Evolutionary conservation across 2,888 invertebrate species (phyloP).

Genomic region (Drosophila vallismaia): DNA sequence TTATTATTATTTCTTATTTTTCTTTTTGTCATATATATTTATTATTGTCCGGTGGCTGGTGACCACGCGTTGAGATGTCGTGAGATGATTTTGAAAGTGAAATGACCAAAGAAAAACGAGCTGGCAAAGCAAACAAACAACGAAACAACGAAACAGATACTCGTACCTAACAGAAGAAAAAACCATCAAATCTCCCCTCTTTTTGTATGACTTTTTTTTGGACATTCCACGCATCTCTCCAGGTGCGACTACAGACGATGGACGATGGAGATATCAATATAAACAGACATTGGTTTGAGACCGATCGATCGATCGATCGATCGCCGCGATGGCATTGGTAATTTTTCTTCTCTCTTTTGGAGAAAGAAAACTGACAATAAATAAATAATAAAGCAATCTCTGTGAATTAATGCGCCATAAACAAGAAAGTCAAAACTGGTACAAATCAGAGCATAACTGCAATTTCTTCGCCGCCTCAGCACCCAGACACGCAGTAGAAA

Average conservation of each 20-base stretch:
- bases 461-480: conserved; percentile 81
- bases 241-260: neutral
- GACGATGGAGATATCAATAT: conserved; percentile 41
- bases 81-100: conserved; percentile 77
- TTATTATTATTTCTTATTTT: conserved; percentile 25
- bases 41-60: conserved; percentile 39
- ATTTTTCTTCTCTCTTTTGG: conserved; percentile 48
- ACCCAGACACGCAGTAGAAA: conserved; percentile 49
- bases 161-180: conserved; percentile 5
- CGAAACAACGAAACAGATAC: conserved; percentile 23
- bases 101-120: conserved; percentile 63
- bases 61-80: conserved; percentile 56
- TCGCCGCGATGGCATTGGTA: conserved; percentile 29
- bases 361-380: conserved; percentile 70
- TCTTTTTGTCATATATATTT: conserved; percentile 38
- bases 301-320: conserved; percentile 11
- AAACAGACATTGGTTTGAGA: conserved; percentile 30
- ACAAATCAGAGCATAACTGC: conserved; percentile 84
- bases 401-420: conserved; percentile 79
- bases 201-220: conserved; percentile 39
- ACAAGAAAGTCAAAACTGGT: conserved; percentile 84
- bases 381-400: conserved; percentile 78
- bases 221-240: conserved; percentile 30
- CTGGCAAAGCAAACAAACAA: conserved; percentile 32
- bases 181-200: conserved; percentile 6